Evolutionary conservation across 1,140 invertebrate species (phyloP), one percentile per base, ranked within the genome.

Genomic region (Bilobella aurantiaca): DNA sequence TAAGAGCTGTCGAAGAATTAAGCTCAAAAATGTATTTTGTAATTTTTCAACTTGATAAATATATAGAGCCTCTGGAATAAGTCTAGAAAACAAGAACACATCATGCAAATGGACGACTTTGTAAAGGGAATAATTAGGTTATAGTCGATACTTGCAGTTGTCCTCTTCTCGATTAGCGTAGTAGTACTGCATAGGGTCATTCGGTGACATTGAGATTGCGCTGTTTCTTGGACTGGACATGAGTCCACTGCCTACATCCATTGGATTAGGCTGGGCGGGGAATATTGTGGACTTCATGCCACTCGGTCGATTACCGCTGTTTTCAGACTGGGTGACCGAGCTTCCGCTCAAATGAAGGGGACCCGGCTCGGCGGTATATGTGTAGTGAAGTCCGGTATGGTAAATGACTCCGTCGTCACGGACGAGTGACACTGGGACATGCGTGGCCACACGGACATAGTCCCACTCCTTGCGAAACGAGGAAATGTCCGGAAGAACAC

Each of bases 331-430:
- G 66, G 64, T 64, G 60, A 21, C 49, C 67, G 21, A 70, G 66
- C 37, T 68, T 63, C 25, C 66, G 65, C 37, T 70, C 68, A 23
- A 29, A 56, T 8, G 63, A 66, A 28, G 68, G 3, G 68, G 68
- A 2, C 71, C 71, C 2, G 71, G 71, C 61, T 73, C 71, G n/a
- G 71, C 68, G 25, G 71, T 73, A 28, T 73, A 73, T 16, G 66
- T 62, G 46, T 87, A 87, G 27, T 82, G 85, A 23, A 86, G 75
- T 37, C 82, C 80, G 37, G 85, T 86, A 21, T 82, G 78, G 73
- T 85, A 87, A 66, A 87, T 86, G 27, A 87, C 78, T 37, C 85
- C 86, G 76, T 87, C 85, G 69, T 81, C 79, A 49, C 85, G 75
- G 5, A 86, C 85, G 65, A 87, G 73, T 25, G 81, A 80, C 1